Conservation (phyloP, 2,113 vertebrate genomes). For the Ranitomeya variabilis region DNA sequence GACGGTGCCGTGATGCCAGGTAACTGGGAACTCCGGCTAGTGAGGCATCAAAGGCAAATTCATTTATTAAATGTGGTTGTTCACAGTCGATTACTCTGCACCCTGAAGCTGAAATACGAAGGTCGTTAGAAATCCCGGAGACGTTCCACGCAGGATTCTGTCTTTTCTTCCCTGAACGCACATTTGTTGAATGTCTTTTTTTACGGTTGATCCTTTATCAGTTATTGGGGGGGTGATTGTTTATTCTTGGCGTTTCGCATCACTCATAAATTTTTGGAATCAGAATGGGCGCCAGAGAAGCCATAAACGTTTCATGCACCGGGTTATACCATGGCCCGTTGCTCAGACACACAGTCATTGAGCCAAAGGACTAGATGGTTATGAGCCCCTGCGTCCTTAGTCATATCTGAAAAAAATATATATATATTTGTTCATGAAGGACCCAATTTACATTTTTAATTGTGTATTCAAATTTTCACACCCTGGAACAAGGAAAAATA, state of each 20-base stretch:
- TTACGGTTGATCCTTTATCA: neutral
- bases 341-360: too few relatives aligned
- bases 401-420: too few relatives aligned
- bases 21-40: slow-evolving; percentile 40
- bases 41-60: slow-evolving; percentile 39
- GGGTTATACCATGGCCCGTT: too few relatives aligned
- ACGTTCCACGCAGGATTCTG: slow-evolving; percentile 15
- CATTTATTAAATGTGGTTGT: slow-evolving; percentile 45
- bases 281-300: neutral
- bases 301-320: neutral
- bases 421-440: too few relatives aligned
- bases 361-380: too few relatives aligned
- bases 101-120: slow-evolving; percentile 43
- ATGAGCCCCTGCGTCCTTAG: too few relatives aligned
- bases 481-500: too few relatives aligned
- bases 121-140: slow-evolving; percentile 30
- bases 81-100: slow-evolving; percentile 56
- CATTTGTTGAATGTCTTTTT: neutral
- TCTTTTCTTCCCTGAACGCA: neutral
- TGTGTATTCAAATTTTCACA: too few relatives aligned
- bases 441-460: too few relatives aligned
- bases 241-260: too few relatives aligned
- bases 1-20: slow-evolving; percentile 20
- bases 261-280: neutral
- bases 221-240: neutral